Evolutionary conservation across 2,797 vertebrate species (phyloP).

Genomic region (Chloroceryle inda): DNA sequence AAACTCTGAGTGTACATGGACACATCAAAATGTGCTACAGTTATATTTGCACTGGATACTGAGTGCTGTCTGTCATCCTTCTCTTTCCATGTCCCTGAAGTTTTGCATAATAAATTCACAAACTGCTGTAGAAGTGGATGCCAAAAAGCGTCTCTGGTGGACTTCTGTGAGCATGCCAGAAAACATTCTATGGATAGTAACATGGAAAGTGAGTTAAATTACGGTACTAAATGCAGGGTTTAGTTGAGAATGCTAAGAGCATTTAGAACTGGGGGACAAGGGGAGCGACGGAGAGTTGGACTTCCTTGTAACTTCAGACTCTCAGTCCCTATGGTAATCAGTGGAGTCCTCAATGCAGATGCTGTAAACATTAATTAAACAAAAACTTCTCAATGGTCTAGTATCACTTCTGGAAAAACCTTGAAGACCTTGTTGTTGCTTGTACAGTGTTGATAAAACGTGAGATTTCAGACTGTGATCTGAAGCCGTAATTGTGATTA

Average conservation of each 20-base stretch:
- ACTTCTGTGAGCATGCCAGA: slow-evolving; percentile 3
- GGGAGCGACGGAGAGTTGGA: neutral
- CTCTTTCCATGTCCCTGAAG: neutral
- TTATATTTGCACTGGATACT: slow-evolving; percentile 15
- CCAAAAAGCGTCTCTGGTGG: slow-evolving; percentile 23
- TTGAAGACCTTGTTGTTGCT: neutral
- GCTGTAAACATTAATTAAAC: slow-evolving; percentile 45
- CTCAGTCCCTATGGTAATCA: slow-evolving; percentile 24
- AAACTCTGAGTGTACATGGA: neutral
- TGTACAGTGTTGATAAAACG: neutral
- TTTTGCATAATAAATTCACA: slow-evolving; percentile 17
- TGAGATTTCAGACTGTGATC: slow-evolving; percentile 18
- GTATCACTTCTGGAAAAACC: neutral
- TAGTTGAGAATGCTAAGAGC: slow-evolving; percentile 18
- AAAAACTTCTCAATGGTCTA: neutral
- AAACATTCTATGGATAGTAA: slow-evolving; percentile 1
- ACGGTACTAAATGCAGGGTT: slow-evolving; percentile 18
- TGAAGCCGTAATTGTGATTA: neutral
- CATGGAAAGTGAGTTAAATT: slow-evolving; percentile 53
- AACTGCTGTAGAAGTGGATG: slow-evolving; percentile 18
- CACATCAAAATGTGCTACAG: neutral
- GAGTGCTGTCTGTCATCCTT: slow-evolving; percentile 14
- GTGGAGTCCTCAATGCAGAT: slow-evolving; percentile 3
- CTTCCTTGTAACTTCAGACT: slow-evolving; percentile 30
- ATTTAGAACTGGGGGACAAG: slow-evolving; percentile 17